Evolutionary conservation across 2,113 vertebrate species (phyloP).

Genomic region (Mandrillus leucophaeus): DNA sequence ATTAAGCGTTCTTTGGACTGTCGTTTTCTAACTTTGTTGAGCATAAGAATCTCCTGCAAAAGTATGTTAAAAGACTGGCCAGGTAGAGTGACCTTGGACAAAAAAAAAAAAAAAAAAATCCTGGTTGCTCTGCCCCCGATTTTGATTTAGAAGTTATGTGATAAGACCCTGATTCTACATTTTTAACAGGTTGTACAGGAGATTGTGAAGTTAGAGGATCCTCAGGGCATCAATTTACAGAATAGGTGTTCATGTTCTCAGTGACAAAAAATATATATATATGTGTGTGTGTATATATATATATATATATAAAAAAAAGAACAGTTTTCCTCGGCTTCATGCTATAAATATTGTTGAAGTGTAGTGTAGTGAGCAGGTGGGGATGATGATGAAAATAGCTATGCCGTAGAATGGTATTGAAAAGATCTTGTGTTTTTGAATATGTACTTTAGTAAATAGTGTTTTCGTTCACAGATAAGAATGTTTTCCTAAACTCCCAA

Average conservation of each 20-base stretch:
- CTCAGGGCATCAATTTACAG: background rate
- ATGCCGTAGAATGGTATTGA: background rate
- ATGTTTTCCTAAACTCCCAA: background rate
- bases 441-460: background rate
- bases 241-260: background rate
- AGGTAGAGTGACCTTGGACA: background rate
- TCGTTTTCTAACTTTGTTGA: background rate
- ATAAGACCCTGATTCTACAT: background rate
- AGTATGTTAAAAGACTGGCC: background rate
- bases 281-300: too few species aligned
- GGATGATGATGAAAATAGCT: background rate
- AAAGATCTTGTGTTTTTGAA: background rate
- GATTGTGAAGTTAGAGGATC: background rate
- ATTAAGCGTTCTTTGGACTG: background rate
- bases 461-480: constrained; percentile 23
- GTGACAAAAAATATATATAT: background rate
- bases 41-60: background rate
- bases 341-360: background rate
- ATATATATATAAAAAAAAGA: too few species aligned
- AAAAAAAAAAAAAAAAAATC: background rate
- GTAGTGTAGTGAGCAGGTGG: background rate
- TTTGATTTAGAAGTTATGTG: background rate
- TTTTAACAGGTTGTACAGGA: background rate
- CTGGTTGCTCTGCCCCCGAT: background rate
- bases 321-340: background rate